Conservation (phyloP, 2,888 invertebrate genomes). For the Ophion ventricosus region DNA sequence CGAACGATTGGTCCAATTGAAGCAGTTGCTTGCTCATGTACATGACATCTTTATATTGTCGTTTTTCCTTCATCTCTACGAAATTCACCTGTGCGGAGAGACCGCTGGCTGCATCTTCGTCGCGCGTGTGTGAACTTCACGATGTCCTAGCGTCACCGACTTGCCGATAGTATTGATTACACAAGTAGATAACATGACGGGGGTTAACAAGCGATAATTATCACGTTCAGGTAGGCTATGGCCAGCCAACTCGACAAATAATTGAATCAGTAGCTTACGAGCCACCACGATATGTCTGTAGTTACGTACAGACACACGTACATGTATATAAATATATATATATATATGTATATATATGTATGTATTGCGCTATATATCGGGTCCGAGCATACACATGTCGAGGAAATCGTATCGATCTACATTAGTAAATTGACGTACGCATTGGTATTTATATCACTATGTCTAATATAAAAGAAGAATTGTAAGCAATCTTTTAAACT, state of each 20-base stretch:
- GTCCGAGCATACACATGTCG: no score
- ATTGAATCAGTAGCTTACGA: constrained; percentile 75
- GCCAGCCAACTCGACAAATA: constrained; percentile 70
- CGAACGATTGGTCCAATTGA: not conserved
- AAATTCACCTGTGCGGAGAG: no score
- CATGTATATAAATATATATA: no score
- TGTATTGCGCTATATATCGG: no score
- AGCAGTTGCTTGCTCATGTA: constrained; percentile 11
- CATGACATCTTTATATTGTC: not conserved
- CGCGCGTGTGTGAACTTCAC: not conserved
- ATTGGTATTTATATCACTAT: no score
- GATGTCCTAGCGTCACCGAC: constrained; percentile 5
- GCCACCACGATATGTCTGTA: constrained; percentile 11
- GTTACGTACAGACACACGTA: not conserved
- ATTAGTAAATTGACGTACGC: no score
- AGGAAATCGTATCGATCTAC: no score
- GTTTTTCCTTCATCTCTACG: no score
- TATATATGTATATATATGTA: no score
- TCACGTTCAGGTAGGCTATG: constrained; percentile 72
- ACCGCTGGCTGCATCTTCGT: not conserved
- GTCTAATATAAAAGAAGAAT: no score
- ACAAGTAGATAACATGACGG: constrained; percentile 75
- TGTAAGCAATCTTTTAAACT: no score
- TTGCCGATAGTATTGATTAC: constrained; percentile 75
- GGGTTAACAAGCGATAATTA: constrained; percentile 79